Evolutionary conservation across 2,113 vertebrate species (phyloP), one percentile per base, ranked within the genome.

Genomic region (Catharus minimus): DNA sequence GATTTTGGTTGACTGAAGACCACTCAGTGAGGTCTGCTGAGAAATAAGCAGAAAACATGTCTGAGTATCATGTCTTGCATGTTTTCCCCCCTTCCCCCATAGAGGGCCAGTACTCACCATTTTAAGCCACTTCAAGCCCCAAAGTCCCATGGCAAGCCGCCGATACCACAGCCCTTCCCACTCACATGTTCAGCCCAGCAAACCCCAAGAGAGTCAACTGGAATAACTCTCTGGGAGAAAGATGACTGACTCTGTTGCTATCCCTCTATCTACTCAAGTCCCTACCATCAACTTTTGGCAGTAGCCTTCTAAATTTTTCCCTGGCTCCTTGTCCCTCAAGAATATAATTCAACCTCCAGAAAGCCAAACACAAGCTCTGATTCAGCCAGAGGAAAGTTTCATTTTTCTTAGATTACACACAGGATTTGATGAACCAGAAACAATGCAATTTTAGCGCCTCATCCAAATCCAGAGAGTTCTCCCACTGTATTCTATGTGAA

Each of bases 111-210:
- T 27, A 82, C 11, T 82, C 9, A 69, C 9, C 12, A 49, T 23
- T 81, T 66, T 8, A 62, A 78, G n/a, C 8, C 18, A 12, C 23
- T 76, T 9, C 49, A 91, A 68, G 41, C 30, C 46, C 46, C 4
- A 0, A 32, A 87, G 30, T 43, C 24, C 12, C 18, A 23, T n/a
- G 41, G 58, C 62, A 79, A 72, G 69, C n/a, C 61, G 19, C 44
- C 1, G 0, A 14, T 21, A 53, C 53, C 0, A 0, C 56, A 60
- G 53, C 14, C 32, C 10, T 72, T 75, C n/a, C 28, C 9, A 46
- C 27, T 74, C 56, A 79, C 13, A 21, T 53, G 18, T 62, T 79
- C 65, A 86, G 33, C 32, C 33, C 24, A 78, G 41, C 26, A 80
- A 84, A 61, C 2, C 52, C 18, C 3, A 0, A 28, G 38, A 74